A percentile compares a stretch with the other conserved stretches of the same genome.
Evolutionary conservation across 2,797 vertebrate species (phyloP).

Genomic region (Sebastes taczanowskii): DNA sequence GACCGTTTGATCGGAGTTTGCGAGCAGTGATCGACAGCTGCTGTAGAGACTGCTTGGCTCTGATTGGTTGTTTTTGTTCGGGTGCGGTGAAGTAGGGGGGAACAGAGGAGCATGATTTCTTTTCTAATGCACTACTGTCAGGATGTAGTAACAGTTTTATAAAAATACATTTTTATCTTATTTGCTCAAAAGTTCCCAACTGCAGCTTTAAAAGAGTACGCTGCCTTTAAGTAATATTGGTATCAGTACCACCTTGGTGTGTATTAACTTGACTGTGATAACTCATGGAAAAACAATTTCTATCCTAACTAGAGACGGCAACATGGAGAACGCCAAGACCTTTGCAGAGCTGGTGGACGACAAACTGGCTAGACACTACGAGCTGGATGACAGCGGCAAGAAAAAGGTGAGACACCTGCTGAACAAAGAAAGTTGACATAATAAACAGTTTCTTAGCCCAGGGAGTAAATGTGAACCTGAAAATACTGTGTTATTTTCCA

Average conservation of each 20-base stretch:
- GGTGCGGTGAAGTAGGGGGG: no score
- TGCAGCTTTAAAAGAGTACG: not conserved
- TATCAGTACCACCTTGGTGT: not conserved
- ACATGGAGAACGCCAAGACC: conserved; percentile 85
- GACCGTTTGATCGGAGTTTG: no score
- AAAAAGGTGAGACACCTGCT: conserved; percentile 86
- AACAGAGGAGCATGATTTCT: no score
- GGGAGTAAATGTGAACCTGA: not conserved
- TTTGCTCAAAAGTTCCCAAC: no score
- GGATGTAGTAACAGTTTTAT: no score
- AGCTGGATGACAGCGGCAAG: conserved; percentile 86
- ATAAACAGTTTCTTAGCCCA: conserved; percentile 22
- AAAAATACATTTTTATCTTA: no score
- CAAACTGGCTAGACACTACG: conserved; percentile 88
- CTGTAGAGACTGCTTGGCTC: no score
- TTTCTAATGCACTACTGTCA: no score
- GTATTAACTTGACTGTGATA: not conserved
- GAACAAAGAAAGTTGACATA: conserved; percentile 29
- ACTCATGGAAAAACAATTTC: not conserved
- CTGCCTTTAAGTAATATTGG: not conserved
- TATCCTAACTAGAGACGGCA: conserved; percentile 80
- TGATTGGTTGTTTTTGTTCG: no score
- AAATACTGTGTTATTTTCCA: not conserved
- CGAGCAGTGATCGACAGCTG: no score
- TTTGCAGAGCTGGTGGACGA: conserved; percentile 92